Evolutionary conservation across 2,797 vertebrate genomes (phyloP), one percentile per base, ranked within the genome.

Genomic region (Gymnoscopelus microlampas): DNA sequence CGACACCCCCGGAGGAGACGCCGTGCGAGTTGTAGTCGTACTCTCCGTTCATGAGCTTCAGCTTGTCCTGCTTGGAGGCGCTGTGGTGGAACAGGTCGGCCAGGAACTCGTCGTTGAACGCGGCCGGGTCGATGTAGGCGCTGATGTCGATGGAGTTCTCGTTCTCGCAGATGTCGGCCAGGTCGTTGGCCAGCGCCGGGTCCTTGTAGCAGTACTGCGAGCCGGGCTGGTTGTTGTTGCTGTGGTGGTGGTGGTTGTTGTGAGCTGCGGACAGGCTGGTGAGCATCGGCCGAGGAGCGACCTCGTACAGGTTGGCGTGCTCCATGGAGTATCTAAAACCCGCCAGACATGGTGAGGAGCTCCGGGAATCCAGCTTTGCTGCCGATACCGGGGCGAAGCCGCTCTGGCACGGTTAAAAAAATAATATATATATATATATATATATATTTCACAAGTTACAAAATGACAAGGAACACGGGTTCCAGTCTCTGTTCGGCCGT

Each of bases 61-160:
- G 77, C 74, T 94, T 94, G 88, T 94, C 95, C 88, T 96, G 96
- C 75, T 96, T 94, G 77, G 96, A 93, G 91, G 39, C 39, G 39
- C 89, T 95, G 93, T 96, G 96, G 91, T 98, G 97, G 93, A 98
- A 97, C 71, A 99, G 91, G 81, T 99, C 97, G 11, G 97, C 97
- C 90, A 99, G 91, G 87, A 99, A 98, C 89, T 99, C 97, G 96
- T 98, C 97, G 96, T 99, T 97, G 86, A 99, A 98, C 29, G 97
- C 96, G 29, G 96, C 90, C 12, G 97, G 97, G 90, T 99, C 97
- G 77, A 98, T 98, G 93, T 99, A 99, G 58, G 97, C 97, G 90
- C 97, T 98, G 89, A 99, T 96, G 90, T 99, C 97, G 86, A 99
- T 98, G 80, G 97, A 99, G 85, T 95, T 97, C 91, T 99, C 97